Base-by-base conservation (phyloP, 1,140 invertebrate genomes). In the Trichonephila clavipes region DNA sequence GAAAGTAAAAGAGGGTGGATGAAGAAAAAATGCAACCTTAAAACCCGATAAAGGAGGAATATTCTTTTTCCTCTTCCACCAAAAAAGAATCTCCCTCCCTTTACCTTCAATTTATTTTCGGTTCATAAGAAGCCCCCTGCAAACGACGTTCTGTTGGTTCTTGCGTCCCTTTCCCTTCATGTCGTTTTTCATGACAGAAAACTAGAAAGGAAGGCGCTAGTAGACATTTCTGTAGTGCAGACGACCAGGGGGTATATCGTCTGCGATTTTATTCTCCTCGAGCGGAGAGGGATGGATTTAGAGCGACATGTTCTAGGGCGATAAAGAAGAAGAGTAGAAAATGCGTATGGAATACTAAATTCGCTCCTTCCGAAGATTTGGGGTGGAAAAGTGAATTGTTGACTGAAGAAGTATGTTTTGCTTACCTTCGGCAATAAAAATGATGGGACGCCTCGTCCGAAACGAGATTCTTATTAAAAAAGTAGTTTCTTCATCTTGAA, bases 21-120 rank as follows among this genome's bases (percentile, higher is more conserved):
- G 28, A 40, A 77, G 34, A 77, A 77, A 72, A 34, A 77, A 16
- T 1, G 16, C 28, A 16, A 28, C 28, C 69, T 77, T 77, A 77
- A 77, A 77, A 28, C 69, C 28, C 69, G 28, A 77, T 77, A 77
- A 77, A 77, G 69, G 69, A 77, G 69, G 69, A 77, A 77, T 77
- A 77, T 77, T 77, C 69, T 77, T 77, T 77, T 77, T 77, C 28
- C 34, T 28, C 16, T 3, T 34, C 24, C 24, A 16, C 69, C 28
- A 28, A 34, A 5, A n/a, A 77, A 69, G 7, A 8, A 51, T 0
- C 44, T 8, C 64, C 19, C n/a, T 69, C 64, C 64, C 21, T 14
- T 16, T 62, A 16, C 61, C 69, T 28, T 34, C 69, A 77, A 77
- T 77, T 77, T 77, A 77, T 77, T 77, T 34, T 34, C 69, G 24